A percentile compares a stretch with the other conserved stretches of the same genome.
Conservation (phyloP, 2,888 invertebrate species). For the Crematogaster levior region DNA sequence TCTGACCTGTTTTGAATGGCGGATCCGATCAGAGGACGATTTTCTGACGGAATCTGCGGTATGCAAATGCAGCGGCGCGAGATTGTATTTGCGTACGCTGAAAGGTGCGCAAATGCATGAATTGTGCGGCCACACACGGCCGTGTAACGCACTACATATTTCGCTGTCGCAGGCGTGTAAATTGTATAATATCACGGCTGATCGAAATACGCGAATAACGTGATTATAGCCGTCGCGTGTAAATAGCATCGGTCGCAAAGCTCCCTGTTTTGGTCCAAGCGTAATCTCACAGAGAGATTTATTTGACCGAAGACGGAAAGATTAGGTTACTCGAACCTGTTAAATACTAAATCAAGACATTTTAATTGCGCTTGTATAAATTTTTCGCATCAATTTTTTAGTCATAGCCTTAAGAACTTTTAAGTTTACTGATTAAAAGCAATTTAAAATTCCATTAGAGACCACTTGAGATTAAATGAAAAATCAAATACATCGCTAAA, state of each 20-base stretch:
- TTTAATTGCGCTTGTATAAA: not conserved
- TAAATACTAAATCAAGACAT: not conserved
- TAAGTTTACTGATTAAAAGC: not conserved
- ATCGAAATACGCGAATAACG: conserved; percentile 31
- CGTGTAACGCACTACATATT: conserved; percentile 60
- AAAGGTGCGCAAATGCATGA: conserved; percentile 64
- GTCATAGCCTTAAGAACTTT: not conserved
- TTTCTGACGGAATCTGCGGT: conserved; percentile 75
- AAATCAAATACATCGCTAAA: not conserved
- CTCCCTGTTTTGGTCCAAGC: not conserved
- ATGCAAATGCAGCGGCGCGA: conserved; percentile 74
- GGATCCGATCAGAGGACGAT: conserved; percentile 71
- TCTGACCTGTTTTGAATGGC: conserved; percentile 68
- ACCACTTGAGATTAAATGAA: not conserved
- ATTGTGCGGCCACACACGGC: conserved; percentile 38
- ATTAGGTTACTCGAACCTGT: not conserved
- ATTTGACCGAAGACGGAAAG: not conserved
- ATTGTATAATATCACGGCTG: conserved; percentile 19
- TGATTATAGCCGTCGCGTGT: conserved; percentile 5
- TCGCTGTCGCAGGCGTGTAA: conserved; percentile 50
- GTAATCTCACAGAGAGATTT: not conserved
- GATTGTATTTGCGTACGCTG: conserved; percentile 77
- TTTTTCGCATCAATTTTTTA: not conserved
- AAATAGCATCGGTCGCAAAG: not conserved
- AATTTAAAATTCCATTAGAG: conserved; percentile 1